Base-by-base conservation (phyloP, 2,113 vertebrate species). In the Cyphomyrus discorhynchus region DNA sequence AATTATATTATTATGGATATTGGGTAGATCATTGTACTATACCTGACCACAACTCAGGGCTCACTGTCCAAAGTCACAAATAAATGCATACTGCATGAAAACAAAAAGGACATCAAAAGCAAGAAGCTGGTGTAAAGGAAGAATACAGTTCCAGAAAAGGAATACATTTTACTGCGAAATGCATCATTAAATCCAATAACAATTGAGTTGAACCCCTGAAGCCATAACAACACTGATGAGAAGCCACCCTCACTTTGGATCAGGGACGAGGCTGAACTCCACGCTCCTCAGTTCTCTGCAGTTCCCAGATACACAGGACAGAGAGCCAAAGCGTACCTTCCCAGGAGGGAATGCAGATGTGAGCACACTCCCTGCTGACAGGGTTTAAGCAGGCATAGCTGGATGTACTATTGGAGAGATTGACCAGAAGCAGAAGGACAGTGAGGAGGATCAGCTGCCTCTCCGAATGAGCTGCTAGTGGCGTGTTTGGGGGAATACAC, bases 241-340 rank as follows among this genome's bases (percentile, higher is more conserved):
- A 52, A 46, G 82, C 7, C 21, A 21, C 42, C 77, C 86, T 70
- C 86, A 85, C 8, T 42, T 58, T 85, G 56, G 70, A 88, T 58
- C 47, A 70, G 90, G 70, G 49, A 50, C 21, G 13, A 84, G 39
- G 50, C 85, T 56, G 86, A 58, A 46, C 88, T 87, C 58, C 85
- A 27, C 17, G 7, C 86, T 52, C 84, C 45, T 82, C 89, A 21
- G 15, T 19, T 88, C 80, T 47, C 70, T 85, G 47, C 58, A 17
- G 70, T 53, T 35, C 87, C 15, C 42, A 84, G 45, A 58, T 27
- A 77, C 66, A 49, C 83, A 88, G 70, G 31, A 49, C 47, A 87
- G 6, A 88, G 66, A 82, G 82, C 82, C 17, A 39, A 27, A 88
- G 70, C 0, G 19, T n/a, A 13, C 45, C 46, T 82, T 50, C 62